Evolutionary conservation across 2,888 invertebrate genomes (phyloP).

Genomic region (Lissonota sp.): DNA sequence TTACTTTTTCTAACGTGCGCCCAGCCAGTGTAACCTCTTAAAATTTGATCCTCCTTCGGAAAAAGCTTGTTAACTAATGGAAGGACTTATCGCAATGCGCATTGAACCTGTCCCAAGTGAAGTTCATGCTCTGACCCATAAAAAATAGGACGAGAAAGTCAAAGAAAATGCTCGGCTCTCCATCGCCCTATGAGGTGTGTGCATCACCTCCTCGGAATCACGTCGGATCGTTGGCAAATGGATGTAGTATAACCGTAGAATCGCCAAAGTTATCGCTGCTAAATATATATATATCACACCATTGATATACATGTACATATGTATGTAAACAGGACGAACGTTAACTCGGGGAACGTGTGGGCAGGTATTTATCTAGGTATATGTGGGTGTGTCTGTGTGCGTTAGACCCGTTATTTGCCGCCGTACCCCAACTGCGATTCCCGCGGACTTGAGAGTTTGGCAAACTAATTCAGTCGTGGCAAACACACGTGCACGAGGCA

Average conservation of each 20-base stretch:
- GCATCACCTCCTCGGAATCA: neutral
- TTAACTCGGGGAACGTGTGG: slow-evolving; percentile 5
- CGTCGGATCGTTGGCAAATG: neutral
- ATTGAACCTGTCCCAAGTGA: too few relatives aligned
- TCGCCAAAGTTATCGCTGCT: slow-evolving; percentile 40
- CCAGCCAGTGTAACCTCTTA: too few relatives aligned
- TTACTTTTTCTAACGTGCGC: too few relatives aligned
- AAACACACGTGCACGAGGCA: slow-evolving; percentile 38
- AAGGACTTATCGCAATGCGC: too few relatives aligned
- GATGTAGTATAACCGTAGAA: slow-evolving; percentile 8
- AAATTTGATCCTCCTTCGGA: too few relatives aligned
- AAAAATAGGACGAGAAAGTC: too few relatives aligned
- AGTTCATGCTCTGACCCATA: too few relatives aligned
- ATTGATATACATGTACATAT: neutral
- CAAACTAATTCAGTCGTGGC: slow-evolving; percentile 56
- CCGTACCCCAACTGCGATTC: slow-evolving; percentile 36
- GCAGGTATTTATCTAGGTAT: neutral
- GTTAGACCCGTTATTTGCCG: slow-evolving; percentile 22
- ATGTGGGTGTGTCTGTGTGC: slow-evolving; percentile 6
- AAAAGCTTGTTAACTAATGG: too few relatives aligned
- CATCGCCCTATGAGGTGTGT: neutral
- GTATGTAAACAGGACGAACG: neutral
- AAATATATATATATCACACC: slow-evolving; percentile 5
- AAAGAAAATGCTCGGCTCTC: neutral
- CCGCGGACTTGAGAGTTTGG: slow-evolving; percentile 56